Evolutionary conservation across 1,140 invertebrate species (phyloP).

Genomic region (Conopomorpha cramerella): DNA sequence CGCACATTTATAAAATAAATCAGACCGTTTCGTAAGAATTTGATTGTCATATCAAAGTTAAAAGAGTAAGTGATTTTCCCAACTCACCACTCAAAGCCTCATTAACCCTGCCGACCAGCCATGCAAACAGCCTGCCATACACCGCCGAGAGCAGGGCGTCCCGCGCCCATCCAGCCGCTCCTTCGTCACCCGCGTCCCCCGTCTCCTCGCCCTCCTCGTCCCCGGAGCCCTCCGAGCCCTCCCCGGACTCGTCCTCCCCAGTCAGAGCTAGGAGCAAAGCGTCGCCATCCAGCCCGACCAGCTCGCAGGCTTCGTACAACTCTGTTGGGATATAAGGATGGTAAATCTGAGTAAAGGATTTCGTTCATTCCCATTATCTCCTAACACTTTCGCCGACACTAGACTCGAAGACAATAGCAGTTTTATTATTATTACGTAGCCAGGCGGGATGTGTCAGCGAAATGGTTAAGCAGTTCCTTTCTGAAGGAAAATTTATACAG

Average conservation of each 20-base stretch:
- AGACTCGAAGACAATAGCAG: no score
- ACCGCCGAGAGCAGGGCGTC: conserved; percentile 69
- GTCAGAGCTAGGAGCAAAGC: conserved; percentile 5
- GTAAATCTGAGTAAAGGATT: background rate
- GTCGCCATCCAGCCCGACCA: conserved; percentile 33
- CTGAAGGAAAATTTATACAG: no score
- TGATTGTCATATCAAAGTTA: no score
- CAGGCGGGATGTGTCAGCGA: no score
- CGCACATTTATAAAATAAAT: no score
- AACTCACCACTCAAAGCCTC: no score
- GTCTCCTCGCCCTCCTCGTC: background rate
- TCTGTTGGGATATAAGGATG: conserved; percentile 12
- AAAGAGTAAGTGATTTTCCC: no score
- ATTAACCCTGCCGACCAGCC: conserved; percentile 76
- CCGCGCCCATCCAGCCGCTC: conserved; percentile 27
- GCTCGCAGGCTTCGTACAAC: conserved; percentile 35
- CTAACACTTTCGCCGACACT: no score
- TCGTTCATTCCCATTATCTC: background rate
- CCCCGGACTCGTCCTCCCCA: conserved; percentile 17
- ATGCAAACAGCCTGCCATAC: conserved; percentile 78
- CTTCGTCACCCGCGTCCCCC: conserved; percentile 3
- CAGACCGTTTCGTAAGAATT: no score
- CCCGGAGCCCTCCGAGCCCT: conserved; percentile 7
- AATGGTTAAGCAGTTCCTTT: no score
- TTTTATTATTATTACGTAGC: no score